A percentile compares a stretch with the other conserved stretches of the same genome.
Evolutionary conservation across 2,113 vertebrate species (phyloP).

Genomic region (Protomyctophum bolini): DNA sequence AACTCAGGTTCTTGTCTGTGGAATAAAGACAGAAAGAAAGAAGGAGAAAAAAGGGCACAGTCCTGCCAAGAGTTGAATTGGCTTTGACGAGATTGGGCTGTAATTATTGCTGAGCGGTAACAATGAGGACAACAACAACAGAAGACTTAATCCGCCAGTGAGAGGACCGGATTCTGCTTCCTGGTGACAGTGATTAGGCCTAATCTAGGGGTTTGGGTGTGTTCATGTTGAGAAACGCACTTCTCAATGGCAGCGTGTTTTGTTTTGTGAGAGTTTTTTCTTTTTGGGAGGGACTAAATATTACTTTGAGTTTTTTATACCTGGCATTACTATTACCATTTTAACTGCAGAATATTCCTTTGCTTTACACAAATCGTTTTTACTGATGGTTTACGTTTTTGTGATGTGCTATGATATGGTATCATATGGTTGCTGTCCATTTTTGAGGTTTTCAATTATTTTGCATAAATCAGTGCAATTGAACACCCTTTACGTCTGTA

Average conservation of each 20-base stretch:
- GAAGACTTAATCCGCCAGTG: slow-evolving; percentile 82
- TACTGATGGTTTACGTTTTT: too few species aligned
- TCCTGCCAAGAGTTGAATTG: slow-evolving; percentile 79
- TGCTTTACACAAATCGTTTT: too few species aligned
- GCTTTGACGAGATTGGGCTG: slow-evolving; percentile 81
- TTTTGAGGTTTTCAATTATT: too few species aligned
- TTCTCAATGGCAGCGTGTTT: slow-evolving; percentile 68
- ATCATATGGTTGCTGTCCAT: too few species aligned
- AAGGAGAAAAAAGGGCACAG: slow-evolving; percentile 36
- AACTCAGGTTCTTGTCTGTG: slow-evolving; percentile 60
- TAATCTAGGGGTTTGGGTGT: slow-evolving; percentile 76
- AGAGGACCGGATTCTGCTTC: slow-evolving; percentile 77
- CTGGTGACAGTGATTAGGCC: slow-evolving; percentile 81
- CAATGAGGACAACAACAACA: slow-evolving; percentile 80
- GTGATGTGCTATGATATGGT: too few species aligned
- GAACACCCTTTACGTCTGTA: background rate
- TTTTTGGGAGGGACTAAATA: slow-evolving; percentile 13
- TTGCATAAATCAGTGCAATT: background rate
- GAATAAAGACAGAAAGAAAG: slow-evolving; percentile 29
- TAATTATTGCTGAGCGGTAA: slow-evolving; percentile 82
- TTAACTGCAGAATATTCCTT: too few species aligned
- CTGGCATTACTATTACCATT: background rate
- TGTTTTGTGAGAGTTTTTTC: slow-evolving; percentile 51
- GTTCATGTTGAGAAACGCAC: slow-evolving; percentile 74
- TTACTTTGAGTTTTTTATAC: background rate